A percentile compares a stretch with the other conserved stretches of the same genome.
Conservation (phyloP, 2,113 vertebrate species). For the Suncus etruscus region DNA sequence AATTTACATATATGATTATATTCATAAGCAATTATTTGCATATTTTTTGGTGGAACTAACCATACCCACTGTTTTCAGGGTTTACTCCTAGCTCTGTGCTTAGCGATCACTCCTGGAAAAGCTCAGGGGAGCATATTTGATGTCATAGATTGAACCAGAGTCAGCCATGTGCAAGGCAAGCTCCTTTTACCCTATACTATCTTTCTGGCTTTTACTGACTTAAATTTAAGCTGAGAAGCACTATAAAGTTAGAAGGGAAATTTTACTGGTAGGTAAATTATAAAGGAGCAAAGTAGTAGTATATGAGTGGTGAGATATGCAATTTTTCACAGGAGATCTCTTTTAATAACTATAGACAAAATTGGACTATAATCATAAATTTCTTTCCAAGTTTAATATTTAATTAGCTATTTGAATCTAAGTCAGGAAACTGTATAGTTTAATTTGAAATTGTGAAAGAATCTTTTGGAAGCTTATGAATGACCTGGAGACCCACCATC, state of each 20-base stretch:
- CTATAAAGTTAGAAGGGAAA: background rate
- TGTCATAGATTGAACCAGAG: too few species aligned
- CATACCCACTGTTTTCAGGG: too few species aligned
- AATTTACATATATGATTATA: background rate
- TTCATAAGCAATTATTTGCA: too few species aligned
- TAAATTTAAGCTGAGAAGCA: constrained; percentile 30
- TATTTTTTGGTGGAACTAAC: too few species aligned
- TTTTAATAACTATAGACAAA: background rate
- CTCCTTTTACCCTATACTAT: too few species aligned
- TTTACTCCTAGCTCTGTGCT: too few species aligned
- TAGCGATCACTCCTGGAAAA: too few species aligned
- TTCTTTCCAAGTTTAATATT: constrained; percentile 11
- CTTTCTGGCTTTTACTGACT: background rate
- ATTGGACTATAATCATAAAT: background rate
- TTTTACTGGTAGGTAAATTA: constrained; percentile 28
- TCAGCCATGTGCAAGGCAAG: too few species aligned
- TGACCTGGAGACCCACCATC: background rate
- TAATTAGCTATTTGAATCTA: background rate
- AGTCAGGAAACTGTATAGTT: background rate
- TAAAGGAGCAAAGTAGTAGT: background rate
- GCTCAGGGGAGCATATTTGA: too few species aligned
- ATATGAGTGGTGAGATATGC: background rate
- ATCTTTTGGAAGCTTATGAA: background rate
- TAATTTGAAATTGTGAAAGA: background rate
- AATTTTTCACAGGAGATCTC: background rate